Percentiles rank a stretch among this genome's conserved stretches.
Conservation (phyloP, 2,113 vertebrate species). For the Cyanocitta stelleri region DNA sequence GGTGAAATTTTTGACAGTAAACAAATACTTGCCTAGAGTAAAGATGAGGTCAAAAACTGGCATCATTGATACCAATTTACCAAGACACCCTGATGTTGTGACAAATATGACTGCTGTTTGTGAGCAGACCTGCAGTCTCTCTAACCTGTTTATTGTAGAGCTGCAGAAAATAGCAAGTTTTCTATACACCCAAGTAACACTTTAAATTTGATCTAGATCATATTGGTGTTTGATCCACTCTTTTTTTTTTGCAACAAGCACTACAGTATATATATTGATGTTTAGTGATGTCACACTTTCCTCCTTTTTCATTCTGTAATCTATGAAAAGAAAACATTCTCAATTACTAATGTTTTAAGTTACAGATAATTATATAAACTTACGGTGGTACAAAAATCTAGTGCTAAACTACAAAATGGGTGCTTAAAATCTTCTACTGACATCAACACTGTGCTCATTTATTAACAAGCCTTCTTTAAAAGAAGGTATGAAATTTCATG, state of each 20-base stretch:
- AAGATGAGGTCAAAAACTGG: neutral
- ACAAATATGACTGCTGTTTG: neutral
- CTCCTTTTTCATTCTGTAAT: slow-evolving; percentile 74
- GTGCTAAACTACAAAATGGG: neutral
- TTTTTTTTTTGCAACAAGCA: neutral
- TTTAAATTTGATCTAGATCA: neutral
- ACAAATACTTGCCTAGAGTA: neutral
- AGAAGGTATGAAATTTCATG: neutral
- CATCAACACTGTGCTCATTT: neutral
- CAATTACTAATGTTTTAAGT: neutral
- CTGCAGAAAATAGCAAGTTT: neutral
- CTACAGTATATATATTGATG: neutral
- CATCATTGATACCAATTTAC: neutral
- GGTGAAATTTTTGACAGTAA: neutral
- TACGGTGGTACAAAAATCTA: neutral
- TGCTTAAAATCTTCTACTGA: neutral
- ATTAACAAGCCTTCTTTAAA: neutral
- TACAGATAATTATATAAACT: neutral
- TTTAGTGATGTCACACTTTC: slow-evolving; percentile 73
- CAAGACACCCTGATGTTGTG: neutral
- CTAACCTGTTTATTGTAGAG: neutral
- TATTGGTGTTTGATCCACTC: neutral
- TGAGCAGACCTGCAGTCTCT: neutral
- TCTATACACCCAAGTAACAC: neutral
- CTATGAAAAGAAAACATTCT: slow-evolving; percentile 11